These are phyloP conservation scores for Eciton burchellii DNA, from an alignment of 1,140 invertebrate genomes.

Conservation along the genomic window DNA sequence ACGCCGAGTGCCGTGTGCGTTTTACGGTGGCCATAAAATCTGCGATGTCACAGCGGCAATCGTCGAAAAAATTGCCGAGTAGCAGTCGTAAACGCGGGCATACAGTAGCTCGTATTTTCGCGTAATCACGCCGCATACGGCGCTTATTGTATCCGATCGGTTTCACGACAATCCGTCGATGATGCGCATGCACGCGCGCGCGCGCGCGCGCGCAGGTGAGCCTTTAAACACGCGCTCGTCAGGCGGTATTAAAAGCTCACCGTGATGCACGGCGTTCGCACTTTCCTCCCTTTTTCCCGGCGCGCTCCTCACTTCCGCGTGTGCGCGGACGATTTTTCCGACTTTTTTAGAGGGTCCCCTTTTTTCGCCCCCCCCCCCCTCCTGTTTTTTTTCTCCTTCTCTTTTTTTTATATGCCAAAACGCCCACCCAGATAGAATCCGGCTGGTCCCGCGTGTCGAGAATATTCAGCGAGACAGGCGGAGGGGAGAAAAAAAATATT, in stretches of 20 bases:
- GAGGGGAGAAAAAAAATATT: constrained; percentile 17
- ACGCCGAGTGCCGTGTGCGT: constrained; percentile 1
- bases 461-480: constrained; percentile 58
- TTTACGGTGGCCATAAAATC: constrained; percentile 53
- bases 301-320: constrained; percentile 33
- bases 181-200: too few relatives aligned
- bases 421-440: constrained; percentile 57
- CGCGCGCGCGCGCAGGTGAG: constrained; percentile 60
- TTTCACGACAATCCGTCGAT: constrained; percentile 61
- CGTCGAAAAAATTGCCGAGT: constrained; percentile 28
- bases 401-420: constrained; percentile 41
- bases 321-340: constrained; percentile 36
- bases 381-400: constrained; percentile 6
- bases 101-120: constrained; percentile 56
- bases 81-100: constrained; percentile 37
- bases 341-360: constrained; percentile 24
- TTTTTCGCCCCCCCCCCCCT: background rate
- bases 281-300: constrained; percentile 62
- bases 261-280: constrained; percentile 56
- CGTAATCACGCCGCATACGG: constrained; percentile 67
- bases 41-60: background rate
- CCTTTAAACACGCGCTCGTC: constrained; percentile 53
- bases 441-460: constrained; percentile 58
- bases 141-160: constrained; percentile 64
- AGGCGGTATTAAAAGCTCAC: constrained; percentile 57